Evolutionary conservation across 2,797 vertebrate species (phyloP).

Genomic region (Linurgus olivaceus): DNA sequence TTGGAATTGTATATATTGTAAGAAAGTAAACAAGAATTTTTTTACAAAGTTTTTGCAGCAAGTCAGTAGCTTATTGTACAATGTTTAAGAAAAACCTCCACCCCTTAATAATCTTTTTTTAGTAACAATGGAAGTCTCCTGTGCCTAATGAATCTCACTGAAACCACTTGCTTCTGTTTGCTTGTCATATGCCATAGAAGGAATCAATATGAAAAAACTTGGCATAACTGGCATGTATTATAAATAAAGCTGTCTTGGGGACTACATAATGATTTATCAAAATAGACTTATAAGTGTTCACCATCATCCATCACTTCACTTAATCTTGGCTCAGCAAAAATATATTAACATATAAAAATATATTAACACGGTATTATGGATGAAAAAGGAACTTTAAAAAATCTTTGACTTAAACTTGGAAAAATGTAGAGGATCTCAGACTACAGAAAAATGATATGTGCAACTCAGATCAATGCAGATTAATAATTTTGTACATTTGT

Average conservation of each 20-base stretch:
- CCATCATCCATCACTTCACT: background rate
- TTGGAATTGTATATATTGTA: background rate
- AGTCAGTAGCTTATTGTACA: background rate
- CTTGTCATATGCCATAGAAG: background rate
- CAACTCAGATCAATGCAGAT: background rate
- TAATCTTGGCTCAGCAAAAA: background rate
- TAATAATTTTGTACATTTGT: background rate
- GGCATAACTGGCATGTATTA: background rate
- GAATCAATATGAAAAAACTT: background rate
- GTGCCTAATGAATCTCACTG: background rate
- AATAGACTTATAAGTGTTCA: background rate
- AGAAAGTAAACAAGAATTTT: background rate
- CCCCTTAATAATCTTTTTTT: background rate
- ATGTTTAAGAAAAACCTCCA: background rate
- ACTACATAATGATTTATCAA: background rate
- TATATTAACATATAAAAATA: background rate
- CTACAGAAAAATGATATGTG: background rate
- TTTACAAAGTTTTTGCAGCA: background rate
- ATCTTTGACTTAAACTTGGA: background rate
- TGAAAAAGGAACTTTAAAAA: background rate
- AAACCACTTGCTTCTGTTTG: background rate
- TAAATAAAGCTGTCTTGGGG: slow-evolving; percentile 25
- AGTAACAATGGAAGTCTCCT: background rate
- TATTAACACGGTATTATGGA: background rate
- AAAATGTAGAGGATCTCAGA: background rate